Conservation (phyloP, 2,113 vertebrate genomes). For the Amia ocellicauda region DNA sequence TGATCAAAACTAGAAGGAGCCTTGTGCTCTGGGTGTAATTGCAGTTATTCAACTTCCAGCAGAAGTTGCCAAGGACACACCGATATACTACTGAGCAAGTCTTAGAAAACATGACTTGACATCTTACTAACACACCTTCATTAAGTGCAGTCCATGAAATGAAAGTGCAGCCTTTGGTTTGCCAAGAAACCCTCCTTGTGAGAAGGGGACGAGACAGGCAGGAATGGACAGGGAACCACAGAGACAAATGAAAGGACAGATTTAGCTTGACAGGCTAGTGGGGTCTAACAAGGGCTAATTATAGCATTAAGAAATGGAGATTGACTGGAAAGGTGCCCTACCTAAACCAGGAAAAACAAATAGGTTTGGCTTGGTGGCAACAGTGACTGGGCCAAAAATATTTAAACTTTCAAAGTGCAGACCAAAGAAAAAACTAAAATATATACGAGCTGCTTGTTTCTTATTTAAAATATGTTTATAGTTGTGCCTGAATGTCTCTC, state of each 20-base stretch:
- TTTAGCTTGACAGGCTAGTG: conserved; percentile 37
- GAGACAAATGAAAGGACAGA: conserved; percentile 47
- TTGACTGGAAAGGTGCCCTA: not conserved
- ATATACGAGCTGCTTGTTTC: too few relatives aligned
- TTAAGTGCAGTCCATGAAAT: conserved; percentile 9
- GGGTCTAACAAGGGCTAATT: conserved; percentile 38
- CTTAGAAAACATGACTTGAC: not conserved
- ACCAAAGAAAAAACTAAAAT: not conserved
- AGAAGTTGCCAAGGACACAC: not conserved
- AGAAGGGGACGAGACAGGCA: not conserved
- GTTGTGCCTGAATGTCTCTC: too few relatives aligned
- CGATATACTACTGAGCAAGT: not conserved
- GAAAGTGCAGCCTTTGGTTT: not conserved
- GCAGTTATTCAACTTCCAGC: not conserved
- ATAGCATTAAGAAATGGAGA: conserved; percentile 42
- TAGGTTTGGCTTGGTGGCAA: not conserved
- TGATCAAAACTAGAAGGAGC: not conserved
- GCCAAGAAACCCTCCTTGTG: not conserved
- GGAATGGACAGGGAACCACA: not conserved
- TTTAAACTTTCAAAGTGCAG: not conserved
- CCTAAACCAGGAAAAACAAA: not conserved
- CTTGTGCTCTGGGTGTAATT: not conserved
- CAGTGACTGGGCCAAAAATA: not conserved
- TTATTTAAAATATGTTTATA: too few relatives aligned
- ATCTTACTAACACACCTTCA: not conserved